A percentile compares a stretch with the other conserved stretches of the same genome.
Evolutionary conservation across 2,797 vertebrate genomes (phyloP).

Genomic region (Erpetoichthys calabaricus): DNA sequence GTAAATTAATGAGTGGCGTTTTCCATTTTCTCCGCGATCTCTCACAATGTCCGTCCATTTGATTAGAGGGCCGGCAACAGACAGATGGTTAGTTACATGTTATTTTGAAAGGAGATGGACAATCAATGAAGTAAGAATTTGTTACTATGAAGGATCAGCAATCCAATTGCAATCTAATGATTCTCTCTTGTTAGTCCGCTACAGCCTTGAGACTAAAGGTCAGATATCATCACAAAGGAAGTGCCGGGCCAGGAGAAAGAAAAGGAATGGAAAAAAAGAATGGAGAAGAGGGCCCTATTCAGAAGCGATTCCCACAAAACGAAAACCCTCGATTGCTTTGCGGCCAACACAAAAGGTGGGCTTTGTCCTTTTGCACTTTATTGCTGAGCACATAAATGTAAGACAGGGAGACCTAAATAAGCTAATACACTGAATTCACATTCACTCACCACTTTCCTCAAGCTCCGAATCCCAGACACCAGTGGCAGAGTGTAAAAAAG

Average conservation of each 20-base stretch:
- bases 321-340: no score
- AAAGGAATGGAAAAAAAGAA: no score
- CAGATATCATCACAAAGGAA: constrained; percentile 46
- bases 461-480: no score
- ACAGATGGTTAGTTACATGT: constrained; percentile 31
- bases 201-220: constrained; percentile 35
- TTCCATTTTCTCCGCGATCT: constrained; percentile 46
- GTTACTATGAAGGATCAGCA: constrained; percentile 51
- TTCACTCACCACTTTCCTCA: no score
- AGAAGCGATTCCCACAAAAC: no score
- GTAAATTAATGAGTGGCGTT: constrained; percentile 62
- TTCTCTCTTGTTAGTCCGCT: constrained; percentile 30
- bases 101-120: constrained; percentile 43
- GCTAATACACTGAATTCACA: no score
- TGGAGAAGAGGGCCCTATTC: no score
- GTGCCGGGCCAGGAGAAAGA: constrained; percentile 2
- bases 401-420: no score
- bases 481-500: no score
- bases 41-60: constrained; percentile 24
- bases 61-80: constrained; percentile 26
- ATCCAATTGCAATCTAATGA: constrained; percentile 38
- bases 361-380: no score
- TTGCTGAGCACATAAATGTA: no score
- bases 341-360: no score
- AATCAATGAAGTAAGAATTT: constrained; percentile 58